Evolutionary conservation across 2,797 vertebrate species (phyloP).

Genomic region (Scleropages formosus): DNA sequence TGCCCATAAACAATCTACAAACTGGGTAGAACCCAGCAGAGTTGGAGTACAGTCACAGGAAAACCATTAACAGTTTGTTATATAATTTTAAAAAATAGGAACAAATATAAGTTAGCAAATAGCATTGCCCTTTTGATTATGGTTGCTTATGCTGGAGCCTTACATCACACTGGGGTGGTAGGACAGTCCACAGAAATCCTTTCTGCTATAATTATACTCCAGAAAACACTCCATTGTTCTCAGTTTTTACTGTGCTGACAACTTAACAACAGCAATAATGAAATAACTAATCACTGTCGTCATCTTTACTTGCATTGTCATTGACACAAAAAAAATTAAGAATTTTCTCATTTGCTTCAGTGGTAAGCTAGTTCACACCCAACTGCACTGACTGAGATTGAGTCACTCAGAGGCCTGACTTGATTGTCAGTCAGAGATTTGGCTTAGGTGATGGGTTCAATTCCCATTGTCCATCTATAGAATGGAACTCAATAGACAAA

Average conservation of each 20-base stretch:
- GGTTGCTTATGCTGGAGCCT: not conserved
- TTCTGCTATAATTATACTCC: not conserved
- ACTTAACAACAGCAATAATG: too few species aligned
- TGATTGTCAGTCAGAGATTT: not conserved
- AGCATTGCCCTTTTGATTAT: not conserved
- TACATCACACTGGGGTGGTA: not conserved
- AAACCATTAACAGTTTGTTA: too few species aligned
- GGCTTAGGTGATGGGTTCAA: not conserved
- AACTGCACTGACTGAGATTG: too few species aligned
- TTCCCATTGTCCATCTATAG: not conserved
- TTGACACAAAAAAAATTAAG: slow-evolving; percentile 5
- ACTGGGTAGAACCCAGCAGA: slow-evolving; percentile 68
- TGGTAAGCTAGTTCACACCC: not conserved
- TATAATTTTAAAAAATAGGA: too few species aligned
- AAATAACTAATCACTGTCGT: not conserved
- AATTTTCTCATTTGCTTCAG: slow-evolving; percentile 41
- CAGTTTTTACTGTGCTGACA: not conserved
- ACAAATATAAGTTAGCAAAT: too few species aligned
- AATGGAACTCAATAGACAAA: too few species aligned
- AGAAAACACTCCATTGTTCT: not conserved
- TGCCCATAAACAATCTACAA: slow-evolving; percentile 57
- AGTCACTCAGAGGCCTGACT: too few species aligned
- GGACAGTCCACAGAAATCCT: not conserved
- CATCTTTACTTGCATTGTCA: not conserved
- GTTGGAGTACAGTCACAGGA: too few species aligned